Percentiles rank a stretch among this genome's conserved stretches.
These are phyloP conservation scores for Philhelius pedissequus DNA, from an alignment of 2,888 invertebrate species.

Conservation along the genomic window DNA sequence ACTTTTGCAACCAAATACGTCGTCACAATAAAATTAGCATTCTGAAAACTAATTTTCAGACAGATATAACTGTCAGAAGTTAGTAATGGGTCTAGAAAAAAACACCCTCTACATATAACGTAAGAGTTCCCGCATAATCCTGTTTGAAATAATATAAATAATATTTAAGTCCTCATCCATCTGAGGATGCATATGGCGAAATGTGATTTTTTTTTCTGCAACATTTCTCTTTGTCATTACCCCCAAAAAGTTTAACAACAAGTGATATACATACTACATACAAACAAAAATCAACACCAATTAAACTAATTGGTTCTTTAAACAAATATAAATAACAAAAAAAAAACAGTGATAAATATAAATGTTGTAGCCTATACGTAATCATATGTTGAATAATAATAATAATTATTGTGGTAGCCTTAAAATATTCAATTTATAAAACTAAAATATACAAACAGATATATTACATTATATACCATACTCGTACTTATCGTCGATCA, in stretches of 20 bases:
- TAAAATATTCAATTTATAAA: conserved; percentile 3
- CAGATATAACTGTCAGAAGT: too few species aligned
- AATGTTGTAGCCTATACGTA: not conserved
- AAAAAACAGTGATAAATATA: conserved; percentile 14
- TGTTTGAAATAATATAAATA: too few species aligned
- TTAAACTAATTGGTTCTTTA: not conserved
- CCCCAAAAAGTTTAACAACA: not conserved
- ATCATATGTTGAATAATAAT: not conserved
- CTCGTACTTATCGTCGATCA: conserved; percentile 6
- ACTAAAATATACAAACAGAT: not conserved
- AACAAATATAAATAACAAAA: not conserved
- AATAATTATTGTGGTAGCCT: conserved; percentile 60
- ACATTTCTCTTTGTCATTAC: not conserved
- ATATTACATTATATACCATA: not conserved
- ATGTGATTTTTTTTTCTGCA: not conserved
- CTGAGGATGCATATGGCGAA: too few species aligned
- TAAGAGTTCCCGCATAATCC: too few species aligned
- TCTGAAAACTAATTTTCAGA: too few species aligned
- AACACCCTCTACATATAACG: too few species aligned
- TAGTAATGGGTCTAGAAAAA: too few species aligned
- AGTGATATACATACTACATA: conserved; percentile 1
- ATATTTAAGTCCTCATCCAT: too few species aligned
- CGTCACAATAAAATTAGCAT: too few species aligned
- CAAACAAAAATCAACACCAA: conserved; percentile 4
- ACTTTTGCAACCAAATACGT: too few species aligned